Percentiles rank a stretch among this genome's conserved stretches.
Conservation (phyloP, 2,888 invertebrate genomes). For the Punctoribates punctum region DNA sequence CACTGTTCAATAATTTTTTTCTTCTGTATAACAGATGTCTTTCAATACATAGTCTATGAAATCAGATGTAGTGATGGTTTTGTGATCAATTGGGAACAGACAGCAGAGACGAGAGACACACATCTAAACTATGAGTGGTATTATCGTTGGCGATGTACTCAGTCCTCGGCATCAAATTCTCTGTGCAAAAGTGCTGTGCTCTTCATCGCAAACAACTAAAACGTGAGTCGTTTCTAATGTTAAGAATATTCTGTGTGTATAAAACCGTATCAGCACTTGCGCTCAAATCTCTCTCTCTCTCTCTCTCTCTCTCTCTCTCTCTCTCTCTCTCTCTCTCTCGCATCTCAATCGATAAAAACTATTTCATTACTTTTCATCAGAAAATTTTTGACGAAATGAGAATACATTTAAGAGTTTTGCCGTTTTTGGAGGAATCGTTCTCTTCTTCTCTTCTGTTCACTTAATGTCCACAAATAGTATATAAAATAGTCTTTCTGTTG, state of each 20-base stretch:
- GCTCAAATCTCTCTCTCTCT: background rate
- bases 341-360: constrained; percentile 15
- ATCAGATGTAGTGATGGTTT: background rate
- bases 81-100: background rate
- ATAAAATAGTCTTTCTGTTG: background rate
- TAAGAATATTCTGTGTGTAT: background rate
- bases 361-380: constrained; percentile 22
- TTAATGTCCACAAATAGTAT: background rate
- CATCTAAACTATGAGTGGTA: background rate
- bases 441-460: background rate
- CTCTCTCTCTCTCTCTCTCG: background rate
- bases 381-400: background rate
- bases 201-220: background rate
- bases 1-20: background rate
- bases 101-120: background rate
- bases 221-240: background rate
- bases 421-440: background rate
- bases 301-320: background rate
- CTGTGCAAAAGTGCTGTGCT: background rate
- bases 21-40: background rate
- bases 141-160: background rate
- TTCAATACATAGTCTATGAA: background rate
- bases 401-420: constrained; percentile 5
- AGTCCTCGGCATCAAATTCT: background rate
- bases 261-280: background rate